phyloP scores from a whole-genome alignment of 2,113 vertebrate species.

The Ammospiza caudacuta region DNA sequence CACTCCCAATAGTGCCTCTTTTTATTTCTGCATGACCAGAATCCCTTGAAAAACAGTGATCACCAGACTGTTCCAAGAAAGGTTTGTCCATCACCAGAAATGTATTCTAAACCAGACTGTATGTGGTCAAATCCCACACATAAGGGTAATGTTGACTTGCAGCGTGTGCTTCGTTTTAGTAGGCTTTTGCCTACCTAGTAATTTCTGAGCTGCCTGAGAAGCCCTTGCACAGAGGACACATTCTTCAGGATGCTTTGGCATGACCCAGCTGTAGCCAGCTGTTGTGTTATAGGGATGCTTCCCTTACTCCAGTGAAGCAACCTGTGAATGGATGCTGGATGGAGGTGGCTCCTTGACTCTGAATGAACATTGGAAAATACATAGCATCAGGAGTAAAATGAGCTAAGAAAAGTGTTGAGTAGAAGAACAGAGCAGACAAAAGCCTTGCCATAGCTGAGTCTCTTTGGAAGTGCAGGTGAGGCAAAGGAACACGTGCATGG shows the following conservation, averaged over 20 bases:
- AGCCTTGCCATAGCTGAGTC: background rate
- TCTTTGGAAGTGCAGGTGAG: background rate
- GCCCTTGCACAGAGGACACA: background rate
- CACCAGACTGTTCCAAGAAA: background rate
- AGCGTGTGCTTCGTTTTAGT: background rate
- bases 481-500: background rate
- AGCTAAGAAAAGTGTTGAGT: background rate
- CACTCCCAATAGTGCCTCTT: background rate
- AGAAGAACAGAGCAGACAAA: background rate
- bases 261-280: conserved; percentile 7
- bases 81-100: background rate
- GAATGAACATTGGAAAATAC: background rate
- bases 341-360: background rate
- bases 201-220: background rate
- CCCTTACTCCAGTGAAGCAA: background rate
- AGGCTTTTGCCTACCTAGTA: background rate
- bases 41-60: background rate
- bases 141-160: background rate
- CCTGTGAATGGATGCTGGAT: conserved; percentile 12
- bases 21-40: background rate
- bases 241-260: conserved; percentile 2
- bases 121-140: background rate
- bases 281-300: background rate
- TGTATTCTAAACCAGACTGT: background rate
- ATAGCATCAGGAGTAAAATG: background rate